Conservation (phyloP, 2,113 vertebrate genomes). For the Dendrocopos noguchii region DNA sequence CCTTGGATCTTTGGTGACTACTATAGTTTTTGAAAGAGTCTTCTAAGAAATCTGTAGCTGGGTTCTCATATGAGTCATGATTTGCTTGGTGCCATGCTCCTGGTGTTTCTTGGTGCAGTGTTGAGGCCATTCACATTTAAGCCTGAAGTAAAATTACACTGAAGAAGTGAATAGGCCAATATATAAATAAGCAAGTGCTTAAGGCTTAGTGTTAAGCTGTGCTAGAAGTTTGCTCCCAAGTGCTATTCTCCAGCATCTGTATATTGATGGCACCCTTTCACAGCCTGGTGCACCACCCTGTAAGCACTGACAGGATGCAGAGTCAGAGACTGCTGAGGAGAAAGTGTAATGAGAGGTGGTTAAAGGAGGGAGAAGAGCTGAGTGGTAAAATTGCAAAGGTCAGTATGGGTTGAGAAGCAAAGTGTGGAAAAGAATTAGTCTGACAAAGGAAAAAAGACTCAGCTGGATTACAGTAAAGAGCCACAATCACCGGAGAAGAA, state of each 20-base stretch:
- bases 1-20: neutral
- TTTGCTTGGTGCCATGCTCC: neutral
- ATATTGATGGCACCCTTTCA: fast-evolving
- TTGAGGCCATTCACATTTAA: neutral
- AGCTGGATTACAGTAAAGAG: neutral
- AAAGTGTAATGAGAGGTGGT: neutral
- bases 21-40: neutral
- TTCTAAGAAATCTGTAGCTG: neutral
- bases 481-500: neutral
- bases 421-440: neutral
- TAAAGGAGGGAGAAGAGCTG: neutral
- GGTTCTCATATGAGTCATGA: neutral
- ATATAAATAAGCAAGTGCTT: neutral
- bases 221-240: neutral
- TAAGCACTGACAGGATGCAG: neutral
- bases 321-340: neutral
- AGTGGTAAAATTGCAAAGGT: neutral
- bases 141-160: neutral
- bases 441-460: neutral
- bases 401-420: neutral
- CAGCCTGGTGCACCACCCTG: neutral
- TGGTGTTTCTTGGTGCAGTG: neutral
- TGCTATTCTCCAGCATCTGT: neutral
- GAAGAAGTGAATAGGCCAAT: neutral
- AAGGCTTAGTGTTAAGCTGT: neutral